A percentile compares a stretch with the other conserved stretches of the same genome.
These are phyloP conservation scores for Archips crataeganus DNA, from an alignment of 2,888 invertebrate genomes.

Conservation along the genomic window DNA sequence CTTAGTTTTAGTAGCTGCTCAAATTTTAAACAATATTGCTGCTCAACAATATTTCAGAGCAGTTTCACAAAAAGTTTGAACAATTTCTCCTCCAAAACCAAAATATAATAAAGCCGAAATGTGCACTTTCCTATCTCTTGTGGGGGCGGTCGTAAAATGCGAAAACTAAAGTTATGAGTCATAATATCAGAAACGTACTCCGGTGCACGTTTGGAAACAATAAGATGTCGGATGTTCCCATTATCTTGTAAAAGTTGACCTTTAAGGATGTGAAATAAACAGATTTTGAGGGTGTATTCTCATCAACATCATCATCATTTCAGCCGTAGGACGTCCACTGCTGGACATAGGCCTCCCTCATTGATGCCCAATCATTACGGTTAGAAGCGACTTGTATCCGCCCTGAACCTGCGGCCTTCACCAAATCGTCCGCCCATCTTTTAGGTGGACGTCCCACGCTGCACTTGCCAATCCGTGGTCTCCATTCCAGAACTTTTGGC, in stretches of 20 bases:
- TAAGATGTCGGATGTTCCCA: constrained; percentile 7
- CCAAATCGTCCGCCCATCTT: too few species aligned
- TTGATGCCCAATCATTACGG: too few species aligned
- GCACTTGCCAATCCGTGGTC: too few species aligned
- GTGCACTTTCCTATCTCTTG: constrained; percentile 40
- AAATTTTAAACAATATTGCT: background rate
- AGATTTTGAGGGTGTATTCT: background rate
- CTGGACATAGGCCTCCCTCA: too few species aligned
- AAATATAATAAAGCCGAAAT: constrained; percentile 40
- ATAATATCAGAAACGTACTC: constrained; percentile 22
- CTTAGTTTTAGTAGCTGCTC: background rate
- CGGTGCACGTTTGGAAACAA: constrained; percentile 19
- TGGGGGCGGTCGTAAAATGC: constrained; percentile 33
- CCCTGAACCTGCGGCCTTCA: too few species aligned
- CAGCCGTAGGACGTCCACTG: too few species aligned
- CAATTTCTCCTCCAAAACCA: constrained; percentile 28
- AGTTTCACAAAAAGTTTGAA: background rate
- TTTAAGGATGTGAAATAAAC: constrained; percentile 3
- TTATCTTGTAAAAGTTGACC: constrained; percentile 26
- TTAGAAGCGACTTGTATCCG: too few species aligned
- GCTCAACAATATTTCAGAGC: background rate
- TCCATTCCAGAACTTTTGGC: too few species aligned
- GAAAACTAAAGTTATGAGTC: constrained; percentile 38
- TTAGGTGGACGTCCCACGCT: too few species aligned
- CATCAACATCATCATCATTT: too few species aligned